These are phyloP conservation scores for Formica selysi DNA, from an alignment of 1,140 invertebrate species.

Conservation along the genomic window DNA sequence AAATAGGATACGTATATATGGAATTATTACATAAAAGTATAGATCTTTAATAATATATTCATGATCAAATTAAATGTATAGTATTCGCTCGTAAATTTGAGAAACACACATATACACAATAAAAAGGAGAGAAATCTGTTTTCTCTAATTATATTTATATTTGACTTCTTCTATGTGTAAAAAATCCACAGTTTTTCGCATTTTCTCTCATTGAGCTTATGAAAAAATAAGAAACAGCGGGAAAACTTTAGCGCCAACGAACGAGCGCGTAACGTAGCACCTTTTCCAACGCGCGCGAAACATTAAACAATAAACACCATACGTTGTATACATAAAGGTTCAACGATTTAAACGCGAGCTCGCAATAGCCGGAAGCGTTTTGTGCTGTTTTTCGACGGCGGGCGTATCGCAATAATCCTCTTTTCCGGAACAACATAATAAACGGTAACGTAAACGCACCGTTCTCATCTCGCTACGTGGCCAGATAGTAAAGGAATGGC, in stretches of 20 bases:
- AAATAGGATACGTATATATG: neutral
- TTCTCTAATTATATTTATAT: neutral
- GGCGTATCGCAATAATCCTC: constrained; percentile 68
- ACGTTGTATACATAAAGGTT: constrained; percentile 52
- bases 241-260: neutral
- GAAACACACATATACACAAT: neutral
- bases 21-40: neutral
- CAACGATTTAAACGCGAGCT: constrained; percentile 55
- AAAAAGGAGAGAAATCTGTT: neutral
- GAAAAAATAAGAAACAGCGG: neutral
- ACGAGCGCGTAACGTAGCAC: neutral
- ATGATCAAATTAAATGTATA: neutral
- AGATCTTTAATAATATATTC: neutral
- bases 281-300: constrained; percentile 45
- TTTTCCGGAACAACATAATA: constrained; percentile 70
- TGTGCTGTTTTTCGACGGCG: constrained; percentile 58
- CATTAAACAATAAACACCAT: constrained; percentile 58
- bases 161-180: neutral
- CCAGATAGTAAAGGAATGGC: constrained; percentile 19
- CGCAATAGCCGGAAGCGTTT: constrained; percentile 53
- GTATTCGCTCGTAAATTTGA: neutral
- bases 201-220: neutral
- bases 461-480: constrained; percentile 46
- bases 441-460: constrained; percentile 68
- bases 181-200: neutral